Conservation (phyloP, 2,888 invertebrate species). For the Drosophila tanythrix region DNA sequence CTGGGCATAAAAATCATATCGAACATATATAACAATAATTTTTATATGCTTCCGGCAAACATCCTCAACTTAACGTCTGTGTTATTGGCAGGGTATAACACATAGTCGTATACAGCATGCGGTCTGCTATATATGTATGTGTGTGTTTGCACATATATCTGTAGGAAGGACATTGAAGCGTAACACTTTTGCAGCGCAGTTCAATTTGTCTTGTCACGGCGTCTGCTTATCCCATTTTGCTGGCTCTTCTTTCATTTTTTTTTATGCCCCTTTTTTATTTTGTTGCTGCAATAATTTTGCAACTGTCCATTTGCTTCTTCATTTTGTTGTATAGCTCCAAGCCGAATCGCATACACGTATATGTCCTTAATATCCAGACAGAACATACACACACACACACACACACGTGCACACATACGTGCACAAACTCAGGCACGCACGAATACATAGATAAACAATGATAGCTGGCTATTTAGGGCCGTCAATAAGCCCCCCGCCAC, state of each 20-base stretch:
- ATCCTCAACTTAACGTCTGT: background rate
- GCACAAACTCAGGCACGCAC: conserved; percentile 3
- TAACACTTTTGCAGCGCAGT: conserved; percentile 52
- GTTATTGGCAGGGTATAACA: background rate
- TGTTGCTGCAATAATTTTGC: conserved; percentile 60
- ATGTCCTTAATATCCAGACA: conserved; percentile 55
- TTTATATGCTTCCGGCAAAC: background rate
- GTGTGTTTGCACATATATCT: conserved; percentile 1
- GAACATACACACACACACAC: conserved; percentile 11
- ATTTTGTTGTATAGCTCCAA: conserved; percentile 31
- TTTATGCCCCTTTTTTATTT: background rate
- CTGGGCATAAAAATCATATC: background rate
- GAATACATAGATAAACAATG: conserved; percentile 59
- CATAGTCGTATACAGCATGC: conserved; percentile 8
- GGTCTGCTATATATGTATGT: background rate
- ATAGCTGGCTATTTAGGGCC: conserved; percentile 65
- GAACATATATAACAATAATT: background rate
- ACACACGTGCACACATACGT: conserved; percentile 8
- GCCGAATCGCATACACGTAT: conserved; percentile 25
- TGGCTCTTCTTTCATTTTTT: conserved; percentile 24
- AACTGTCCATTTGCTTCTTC: conserved; percentile 73
- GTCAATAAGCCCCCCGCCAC: conserved; percentile 39
- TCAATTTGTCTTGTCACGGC: conserved; percentile 67
- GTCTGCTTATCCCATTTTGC: conserved; percentile 41
- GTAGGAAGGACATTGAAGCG: conserved; percentile 60